Base-by-base conservation (phyloP, 1,140 invertebrate genomes). In the Lamellibrachia luymesi region DNA sequence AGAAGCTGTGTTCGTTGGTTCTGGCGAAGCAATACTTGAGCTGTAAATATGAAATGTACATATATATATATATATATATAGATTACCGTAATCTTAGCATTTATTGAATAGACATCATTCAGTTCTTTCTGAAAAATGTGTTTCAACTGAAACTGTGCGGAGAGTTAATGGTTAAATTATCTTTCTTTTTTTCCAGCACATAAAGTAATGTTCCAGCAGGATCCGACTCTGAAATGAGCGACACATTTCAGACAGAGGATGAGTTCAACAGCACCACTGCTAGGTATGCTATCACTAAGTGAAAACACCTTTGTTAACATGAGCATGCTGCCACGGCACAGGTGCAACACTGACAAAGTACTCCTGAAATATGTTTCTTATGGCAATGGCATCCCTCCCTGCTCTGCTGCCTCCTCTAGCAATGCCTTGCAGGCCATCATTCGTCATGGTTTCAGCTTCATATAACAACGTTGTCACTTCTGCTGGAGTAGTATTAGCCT, bases 381-480 rank as follows among this genome's bases (percentile, higher is more conserved):
- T 56, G 50, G 27, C 27, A 51, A 52, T 92, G 92, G 50, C 92
- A 56, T 52, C 91, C 10, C 52, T 92, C 49, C 5, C 92, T 51
- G 50, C 52, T 51, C 8, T 50, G 27, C 2, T 92, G 27, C 7
- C 50, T 13, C 27, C 50, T 51, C 5, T 50, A 56, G 92, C 51
- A 38, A 56, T 51, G 51, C 10, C 27, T 56, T 92, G 92, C 10
- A 52, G 51, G 8, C 50, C 92, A 51, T n/a, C 50, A n/a, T 6
- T 92, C 5, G 49, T 52, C 50, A 27, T 92, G 50, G 38, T 51
- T 91, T 49, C 90, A 50, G 7, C 5, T 91, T 38, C 52, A 4
- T 56, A n/a, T 22, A 56, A 51, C 92, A 92, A 92, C 50, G 51
- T 51, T 93, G 52, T 93, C 10, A 93, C 56, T 38, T 90, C 38